These are phyloP conservation scores for Balearica regulorum DNA, from an alignment of 2,797 vertebrate species.

Conservation along the genomic window DNA sequence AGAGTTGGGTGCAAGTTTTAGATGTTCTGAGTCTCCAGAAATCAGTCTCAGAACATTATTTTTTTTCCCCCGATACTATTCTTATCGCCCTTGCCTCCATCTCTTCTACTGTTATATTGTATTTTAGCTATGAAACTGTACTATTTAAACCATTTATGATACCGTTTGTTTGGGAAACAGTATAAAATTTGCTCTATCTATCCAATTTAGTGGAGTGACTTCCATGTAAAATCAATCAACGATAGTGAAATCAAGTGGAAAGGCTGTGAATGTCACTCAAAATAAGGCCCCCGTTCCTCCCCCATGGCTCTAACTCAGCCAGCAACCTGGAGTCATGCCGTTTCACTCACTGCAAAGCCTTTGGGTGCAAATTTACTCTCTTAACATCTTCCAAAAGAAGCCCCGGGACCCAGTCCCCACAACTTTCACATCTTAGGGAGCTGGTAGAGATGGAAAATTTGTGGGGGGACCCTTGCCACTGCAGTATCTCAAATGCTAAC, in stretches of 20 bases:
- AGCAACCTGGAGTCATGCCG: neutral
- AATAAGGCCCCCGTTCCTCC: neutral
- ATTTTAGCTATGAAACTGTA: neutral
- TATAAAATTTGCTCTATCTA: neutral
- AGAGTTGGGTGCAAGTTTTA: slow-evolving; percentile 21
- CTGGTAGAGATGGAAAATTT: neutral
- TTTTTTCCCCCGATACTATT: neutral
- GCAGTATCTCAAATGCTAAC: neutral
- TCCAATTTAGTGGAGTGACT: neutral
- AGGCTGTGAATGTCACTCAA: neutral
- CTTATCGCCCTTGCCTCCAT: neutral
- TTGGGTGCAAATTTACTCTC: neutral
- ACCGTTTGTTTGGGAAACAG: neutral
- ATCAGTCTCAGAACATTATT: neutral
- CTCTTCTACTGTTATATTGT: neutral
- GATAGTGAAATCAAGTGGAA: neutral
- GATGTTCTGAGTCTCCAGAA: slow-evolving; percentile 1
- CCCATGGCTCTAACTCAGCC: neutral
- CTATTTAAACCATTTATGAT: neutral
- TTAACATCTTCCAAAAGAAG: neutral
- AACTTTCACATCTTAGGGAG: neutral
- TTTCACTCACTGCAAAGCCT: neutral
- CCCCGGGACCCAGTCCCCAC: neutral
- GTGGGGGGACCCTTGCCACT: neutral
- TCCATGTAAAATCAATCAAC: neutral